phyloP scores from a whole-genome alignment of 2,888 invertebrate genomes.

The Tethea ocularis region DNA sequence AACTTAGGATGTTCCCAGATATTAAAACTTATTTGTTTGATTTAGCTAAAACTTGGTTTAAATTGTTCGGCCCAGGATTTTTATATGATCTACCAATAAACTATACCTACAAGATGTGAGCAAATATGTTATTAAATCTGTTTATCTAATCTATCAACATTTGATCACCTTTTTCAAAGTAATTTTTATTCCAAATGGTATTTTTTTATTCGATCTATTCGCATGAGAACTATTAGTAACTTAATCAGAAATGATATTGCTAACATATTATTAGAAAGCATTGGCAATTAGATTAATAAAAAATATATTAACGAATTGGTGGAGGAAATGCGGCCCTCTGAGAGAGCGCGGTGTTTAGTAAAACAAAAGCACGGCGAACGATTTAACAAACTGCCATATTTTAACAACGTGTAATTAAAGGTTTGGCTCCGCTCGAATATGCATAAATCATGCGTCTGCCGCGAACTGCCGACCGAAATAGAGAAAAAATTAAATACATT shows the following conservation, averaged over 20 bases:
- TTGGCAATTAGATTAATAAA: constrained; percentile 43
- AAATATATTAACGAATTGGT: constrained; percentile 44
- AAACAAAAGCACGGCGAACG: constrained; percentile 79
- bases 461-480: constrained; percentile 83
- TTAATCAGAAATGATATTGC: constrained; percentile 1
- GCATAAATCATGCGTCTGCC: constrained; percentile 82
- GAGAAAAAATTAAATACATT: constrained; percentile 83
- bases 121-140: too few relatives aligned
- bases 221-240: not conserved
- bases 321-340: constrained; percentile 55
- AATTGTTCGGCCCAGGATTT: too few relatives aligned
- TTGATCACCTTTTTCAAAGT: too few relatives aligned
- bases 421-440: constrained; percentile 81
- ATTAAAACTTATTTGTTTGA: too few relatives aligned
- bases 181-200: too few relatives aligned
- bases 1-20: not conserved
- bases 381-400: constrained; percentile 84
- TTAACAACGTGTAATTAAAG: constrained; percentile 84
- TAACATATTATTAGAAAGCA: constrained; percentile 25
- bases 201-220: too few relatives aligned
- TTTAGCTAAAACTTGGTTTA: too few relatives aligned
- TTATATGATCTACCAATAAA: too few relatives aligned
- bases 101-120: too few relatives aligned
- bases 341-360: constrained; percentile 73
- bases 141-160: too few relatives aligned